Evolutionary conservation across 2,113 vertebrate species (phyloP), one percentile per base, ranked within the genome.

Genomic region (Gymnorhina tibicen): DNA sequence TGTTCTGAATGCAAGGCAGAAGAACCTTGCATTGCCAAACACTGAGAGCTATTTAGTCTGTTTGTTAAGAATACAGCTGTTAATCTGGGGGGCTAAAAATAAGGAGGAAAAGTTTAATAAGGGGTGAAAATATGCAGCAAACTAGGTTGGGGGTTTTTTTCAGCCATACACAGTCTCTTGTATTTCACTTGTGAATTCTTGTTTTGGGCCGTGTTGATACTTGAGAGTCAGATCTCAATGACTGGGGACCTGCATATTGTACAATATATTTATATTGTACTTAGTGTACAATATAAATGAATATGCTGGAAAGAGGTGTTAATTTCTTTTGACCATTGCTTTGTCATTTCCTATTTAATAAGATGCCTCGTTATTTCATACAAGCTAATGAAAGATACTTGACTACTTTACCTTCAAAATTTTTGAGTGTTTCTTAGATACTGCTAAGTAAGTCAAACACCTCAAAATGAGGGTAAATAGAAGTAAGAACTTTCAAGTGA

Each of bases 81-180:
- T 91, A 50, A 63, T 79, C 41, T 41, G 26, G 10, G 6, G 9
- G 12, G 4, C 84, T 80, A 58, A 88, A 93, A 83, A 88, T 83
- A 53, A 62, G 46, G 47, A 84, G 33, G 42, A 89, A 41, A 37
- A 67, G 18, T 67, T 73, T 78, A 75, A 19, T 60, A 41, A 78
- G 22, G 13, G 28, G 5, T 41, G 35, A 75, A 86, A 18, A 77
- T 6, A 24, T 11, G 20, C 33, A 70, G 13, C 15, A 80, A n/a
- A n/a, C 26, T 24, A 46, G 28, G 9, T 32, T 28, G 16, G 37
- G 5, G 2, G 0, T 0, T 24, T 46, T 66, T 62, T 80, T 53
- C 3, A 32, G 9, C 13, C 1, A 0, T 39, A 3, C 76, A 20
- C 6, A 37, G 7, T 79, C 16, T 79, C 20, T 47, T 84, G 8